phyloP scores from a whole-genome alignment of 2,113 vertebrate species.

The Rhinopomastus cyanomelas region DNA sequence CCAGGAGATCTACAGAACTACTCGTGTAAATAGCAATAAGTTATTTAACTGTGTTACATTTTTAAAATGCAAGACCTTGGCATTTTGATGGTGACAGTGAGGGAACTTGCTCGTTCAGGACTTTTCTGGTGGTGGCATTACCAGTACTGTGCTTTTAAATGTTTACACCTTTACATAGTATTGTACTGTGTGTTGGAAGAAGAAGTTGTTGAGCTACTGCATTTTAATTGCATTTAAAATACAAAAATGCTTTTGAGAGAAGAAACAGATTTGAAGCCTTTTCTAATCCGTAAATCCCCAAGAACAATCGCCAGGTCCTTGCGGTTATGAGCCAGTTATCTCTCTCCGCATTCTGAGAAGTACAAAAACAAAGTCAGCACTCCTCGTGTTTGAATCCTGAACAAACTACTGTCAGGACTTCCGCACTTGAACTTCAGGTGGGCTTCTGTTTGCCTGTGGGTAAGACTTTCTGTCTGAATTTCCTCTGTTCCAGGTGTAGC shows the following conservation, averaged over 20 bases:
- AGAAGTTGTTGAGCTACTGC: neutral
- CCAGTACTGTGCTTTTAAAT: constrained; percentile 1
- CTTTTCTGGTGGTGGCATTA: neutral
- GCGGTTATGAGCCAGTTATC: neutral
- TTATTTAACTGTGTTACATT: neutral
- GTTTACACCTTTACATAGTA: neutral
- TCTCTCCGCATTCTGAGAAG: neutral
- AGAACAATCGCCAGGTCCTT: neutral
- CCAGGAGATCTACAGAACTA: neutral
- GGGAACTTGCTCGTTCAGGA: neutral
- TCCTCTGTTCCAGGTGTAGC: neutral
- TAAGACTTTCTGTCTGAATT: neutral
- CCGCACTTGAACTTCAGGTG: neutral
- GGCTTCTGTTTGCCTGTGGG: neutral
- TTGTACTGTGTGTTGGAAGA: neutral
- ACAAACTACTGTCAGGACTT: neutral
- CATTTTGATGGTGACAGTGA: neutral
- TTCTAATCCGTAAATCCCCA: neutral
- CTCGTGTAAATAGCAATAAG: neutral
- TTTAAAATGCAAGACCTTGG: neutral
- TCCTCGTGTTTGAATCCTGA: neutral
- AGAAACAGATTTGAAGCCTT: neutral
- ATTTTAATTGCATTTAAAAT: neutral
- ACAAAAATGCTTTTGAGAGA: neutral
- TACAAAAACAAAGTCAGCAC: neutral